Conservation (phyloP, 2,888 invertebrate genomes). For the Poecilus cupreus region DNA sequence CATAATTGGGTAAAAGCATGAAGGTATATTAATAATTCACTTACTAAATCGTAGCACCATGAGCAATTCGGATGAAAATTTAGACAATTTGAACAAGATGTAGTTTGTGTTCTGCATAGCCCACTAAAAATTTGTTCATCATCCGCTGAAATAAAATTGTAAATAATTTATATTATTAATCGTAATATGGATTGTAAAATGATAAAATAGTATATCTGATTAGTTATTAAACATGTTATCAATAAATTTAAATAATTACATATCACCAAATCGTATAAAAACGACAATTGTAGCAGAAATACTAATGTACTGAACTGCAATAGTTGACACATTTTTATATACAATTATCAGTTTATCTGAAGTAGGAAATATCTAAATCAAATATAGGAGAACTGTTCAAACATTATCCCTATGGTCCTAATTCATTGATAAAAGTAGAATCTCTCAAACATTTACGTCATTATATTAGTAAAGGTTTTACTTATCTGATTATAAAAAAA, state of each 20-base stretch:
- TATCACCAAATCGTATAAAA: neutral
- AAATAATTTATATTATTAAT: neutral
- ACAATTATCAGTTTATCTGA: neutral
- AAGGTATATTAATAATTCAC: neutral
- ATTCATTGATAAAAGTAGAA: neutral
- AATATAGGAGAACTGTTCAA: neutral
- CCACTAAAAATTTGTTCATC: conserved; percentile 34
- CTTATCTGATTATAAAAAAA: too few species aligned
- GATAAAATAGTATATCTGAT: neutral
- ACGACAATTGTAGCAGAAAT: neutral
- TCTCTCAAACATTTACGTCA: too few species aligned
- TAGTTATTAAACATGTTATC: neutral
- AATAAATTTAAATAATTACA: neutral
- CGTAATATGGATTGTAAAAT: neutral
- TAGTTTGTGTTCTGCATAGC: conserved; percentile 29
- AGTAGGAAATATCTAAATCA: neutral
- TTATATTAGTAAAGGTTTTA: too few species aligned
- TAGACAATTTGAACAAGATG: conserved; percentile 53
- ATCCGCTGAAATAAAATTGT: conserved; percentile 6
- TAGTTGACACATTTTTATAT: neutral
- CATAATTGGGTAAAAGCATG: too few species aligned
- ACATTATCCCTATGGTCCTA: neutral
- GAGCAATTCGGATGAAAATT: conserved; percentile 46
- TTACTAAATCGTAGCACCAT: conserved; percentile 59
- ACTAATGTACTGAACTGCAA: neutral